Evolutionary conservation across 2,797 vertebrate genomes (phyloP), one percentile per base, ranked within the genome.

Genomic region (Siniperca undulata): DNA sequence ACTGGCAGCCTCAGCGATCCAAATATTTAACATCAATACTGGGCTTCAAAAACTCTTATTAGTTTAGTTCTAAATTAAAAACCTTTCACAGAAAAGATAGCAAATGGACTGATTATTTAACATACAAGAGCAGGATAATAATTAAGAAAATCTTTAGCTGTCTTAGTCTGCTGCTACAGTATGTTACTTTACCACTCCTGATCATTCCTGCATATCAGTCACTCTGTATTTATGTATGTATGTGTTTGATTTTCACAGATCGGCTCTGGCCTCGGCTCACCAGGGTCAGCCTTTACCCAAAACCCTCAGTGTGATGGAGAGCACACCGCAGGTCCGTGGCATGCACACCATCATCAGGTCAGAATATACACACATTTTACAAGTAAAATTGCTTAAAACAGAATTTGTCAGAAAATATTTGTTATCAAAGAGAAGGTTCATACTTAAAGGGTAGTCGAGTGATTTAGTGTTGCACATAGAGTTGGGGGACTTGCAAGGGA

Each of bases 331-430:
- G 93, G 97, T 97, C 85, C 96, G 96, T 0, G 97, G 97, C 85
- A 96, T 98, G 97, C 97, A 98, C 95, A 98, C 97, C 73, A 98
- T 98, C 92, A 98, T 98, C 95, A 96, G 97, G 97, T 98, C 85
- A 19, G 60, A 3, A 22, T 7, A 7, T 42, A 36, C 48, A 7
- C 52, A 34, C 69, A 22, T 4, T 30, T 56, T 8, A 19, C 74
- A 22, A 17, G 58, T 4, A 55, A 42, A 27, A 2, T 17, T 0
- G 2, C 12, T n/a, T 22, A 56, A 52, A 36, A 22, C 52, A 7
- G 5, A 27, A 22, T 20, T 19, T 56, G 0, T 27, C 5, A 20
- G 1, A 58, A 44, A 52, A 38, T 1, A 36, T 3, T 68, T 20
- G 14, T 10, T 22, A 9, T 62, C 10, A 53, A 53, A 11, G 20